These are phyloP conservation scores for Nezara viridula DNA, from an alignment of 2,888 invertebrate species.

Conservation along the genomic window DNA sequence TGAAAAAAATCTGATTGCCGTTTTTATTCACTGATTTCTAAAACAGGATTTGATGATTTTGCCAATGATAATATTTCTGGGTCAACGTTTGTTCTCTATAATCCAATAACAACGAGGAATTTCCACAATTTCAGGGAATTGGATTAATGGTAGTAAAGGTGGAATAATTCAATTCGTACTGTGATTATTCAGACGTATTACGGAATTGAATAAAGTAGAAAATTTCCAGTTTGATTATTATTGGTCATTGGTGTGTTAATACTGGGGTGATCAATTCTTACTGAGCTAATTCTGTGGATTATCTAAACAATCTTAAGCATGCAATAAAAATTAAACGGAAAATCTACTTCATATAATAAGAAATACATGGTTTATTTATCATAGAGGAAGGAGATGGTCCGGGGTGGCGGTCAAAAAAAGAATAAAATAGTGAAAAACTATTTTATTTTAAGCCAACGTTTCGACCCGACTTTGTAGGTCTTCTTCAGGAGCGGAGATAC, in stretches of 20 bases:
- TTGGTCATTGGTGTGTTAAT: neutral
- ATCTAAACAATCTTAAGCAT: neutral
- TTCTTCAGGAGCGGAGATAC: too few relatives aligned
- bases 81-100: neutral
- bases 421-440: too few relatives aligned
- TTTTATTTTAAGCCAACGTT: too few relatives aligned
- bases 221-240: neutral
- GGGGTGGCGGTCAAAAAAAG: too few relatives aligned
- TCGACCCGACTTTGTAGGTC: too few relatives aligned
- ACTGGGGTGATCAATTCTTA: neutral
- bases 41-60: neutral
- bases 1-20: too few relatives aligned
- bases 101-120: neutral
- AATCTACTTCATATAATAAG: too few relatives aligned
- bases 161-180: neutral
- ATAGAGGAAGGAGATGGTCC: too few relatives aligned
- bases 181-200: neutral
- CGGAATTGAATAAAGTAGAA: neutral
- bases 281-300: neutral
- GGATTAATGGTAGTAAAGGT: neutral
- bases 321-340: too few relatives aligned
- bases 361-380: too few relatives aligned
- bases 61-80: neutral
- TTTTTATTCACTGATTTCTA: too few relatives aligned
- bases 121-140: neutral